A percentile compares a stretch with the other conserved stretches of the same genome.
phyloP scores from a whole-genome alignment of 2,797 vertebrate genomes.

The Gallirallus australis region DNA sequence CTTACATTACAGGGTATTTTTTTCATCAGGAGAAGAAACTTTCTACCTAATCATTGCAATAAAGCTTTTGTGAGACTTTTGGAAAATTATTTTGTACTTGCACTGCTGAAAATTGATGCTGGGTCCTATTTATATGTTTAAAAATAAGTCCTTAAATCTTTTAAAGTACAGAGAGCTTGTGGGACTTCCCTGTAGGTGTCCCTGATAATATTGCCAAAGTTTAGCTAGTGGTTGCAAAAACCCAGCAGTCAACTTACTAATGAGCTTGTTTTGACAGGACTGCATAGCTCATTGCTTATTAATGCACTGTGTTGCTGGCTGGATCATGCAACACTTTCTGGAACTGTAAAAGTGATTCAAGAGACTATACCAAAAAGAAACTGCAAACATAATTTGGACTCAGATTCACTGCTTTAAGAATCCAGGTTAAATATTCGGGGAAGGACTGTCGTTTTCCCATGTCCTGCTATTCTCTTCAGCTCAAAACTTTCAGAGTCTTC shows the following conservation, averaged over 20 bases:
- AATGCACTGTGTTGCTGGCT: slow-evolving; percentile 42
- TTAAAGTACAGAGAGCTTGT: slow-evolving; percentile 18
- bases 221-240: slow-evolving; percentile 55
- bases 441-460: background rate
- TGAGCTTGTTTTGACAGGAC: slow-evolving; percentile 68
- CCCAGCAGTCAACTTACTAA: slow-evolving; percentile 55
- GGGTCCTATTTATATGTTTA: slow-evolving; percentile 1
- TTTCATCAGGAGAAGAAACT: slow-evolving; percentile 14
- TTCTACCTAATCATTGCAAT: slow-evolving; percentile 13
- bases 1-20: background rate
- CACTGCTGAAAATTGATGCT: slow-evolving; percentile 4
- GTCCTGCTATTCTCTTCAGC: background rate
- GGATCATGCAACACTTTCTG: slow-evolving; percentile 55
- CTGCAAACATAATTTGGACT: slow-evolving; percentile 22
- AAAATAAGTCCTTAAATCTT: slow-evolving; percentile 49
- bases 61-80: slow-evolving; percentile 35
- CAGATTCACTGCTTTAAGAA: background rate
- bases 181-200: slow-evolving; percentile 51
- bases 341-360: slow-evolving; percentile 52
- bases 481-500: slow-evolving; percentile 16
- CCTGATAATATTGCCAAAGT: slow-evolving; percentile 55
- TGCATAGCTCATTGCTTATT: slow-evolving; percentile 61
- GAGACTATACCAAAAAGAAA: slow-evolving; percentile 16
- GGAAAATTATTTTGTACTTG: slow-evolving; percentile 24
- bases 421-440: background rate